phyloP scores from a whole-genome alignment of 2,888 invertebrate species.

The Cantharis rufa region DNA sequence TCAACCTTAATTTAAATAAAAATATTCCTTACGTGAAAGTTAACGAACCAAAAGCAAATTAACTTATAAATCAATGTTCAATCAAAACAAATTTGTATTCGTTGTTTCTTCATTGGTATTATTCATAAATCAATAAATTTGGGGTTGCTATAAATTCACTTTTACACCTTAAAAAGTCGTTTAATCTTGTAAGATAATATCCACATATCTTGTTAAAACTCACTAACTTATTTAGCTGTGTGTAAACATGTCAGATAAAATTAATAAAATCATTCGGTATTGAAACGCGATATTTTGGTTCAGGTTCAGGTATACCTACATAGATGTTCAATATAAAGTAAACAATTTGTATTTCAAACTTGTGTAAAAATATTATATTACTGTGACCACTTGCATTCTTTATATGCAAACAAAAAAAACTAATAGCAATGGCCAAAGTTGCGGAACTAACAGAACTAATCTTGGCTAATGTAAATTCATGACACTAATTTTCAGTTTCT shows the following conservation, averaged over 20 bases:
- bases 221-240: conserved; percentile 30
- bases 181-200: conserved; percentile 23
- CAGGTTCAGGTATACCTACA: conserved; percentile 12
- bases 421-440: not conserved
- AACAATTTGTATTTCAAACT: conserved; percentile 21
- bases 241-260: conserved; percentile 35
- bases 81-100: not conserved
- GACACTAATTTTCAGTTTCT: conserved; percentile 37
- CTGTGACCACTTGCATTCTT: not conserved
- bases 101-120: not conserved
- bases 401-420: not conserved
- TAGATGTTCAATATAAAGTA: conserved; percentile 11
- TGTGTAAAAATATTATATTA: not conserved
- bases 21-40: not conserved
- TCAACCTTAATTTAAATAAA: not conserved
- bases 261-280: conserved; percentile 32
- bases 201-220: conserved; percentile 22
- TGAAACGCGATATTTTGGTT: conserved; percentile 34
- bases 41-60: not conserved
- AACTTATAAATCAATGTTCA: not conserved
- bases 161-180: conserved; percentile 5
- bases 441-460: not conserved
- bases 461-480: conserved; percentile 34
- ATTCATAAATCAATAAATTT: not conserved
- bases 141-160: not conserved